Evolutionary conservation across 2,113 vertebrate genomes (phyloP).

Genomic region (Pelecanus crispus): DNA sequence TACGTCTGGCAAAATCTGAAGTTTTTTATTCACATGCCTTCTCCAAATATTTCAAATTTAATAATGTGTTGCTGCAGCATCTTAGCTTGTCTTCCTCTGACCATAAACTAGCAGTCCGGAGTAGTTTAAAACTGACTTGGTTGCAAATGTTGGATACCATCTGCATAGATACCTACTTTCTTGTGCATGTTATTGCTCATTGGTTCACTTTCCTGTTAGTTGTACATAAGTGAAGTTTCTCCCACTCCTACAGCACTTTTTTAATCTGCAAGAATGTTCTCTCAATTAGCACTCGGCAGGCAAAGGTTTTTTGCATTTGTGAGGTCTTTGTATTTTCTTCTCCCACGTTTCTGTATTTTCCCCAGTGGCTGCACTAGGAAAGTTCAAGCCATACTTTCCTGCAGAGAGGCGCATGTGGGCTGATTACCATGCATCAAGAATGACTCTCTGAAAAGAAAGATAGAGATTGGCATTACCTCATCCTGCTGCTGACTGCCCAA

Average conservation of each 20-base stretch:
- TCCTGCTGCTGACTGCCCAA: neutral
- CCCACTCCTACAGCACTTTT: neutral
- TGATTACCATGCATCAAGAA: neutral
- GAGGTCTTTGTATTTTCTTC: slow-evolving; percentile 15
- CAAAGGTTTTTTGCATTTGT: slow-evolving; percentile 3
- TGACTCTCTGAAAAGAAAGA: neutral
- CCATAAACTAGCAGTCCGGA: neutral
- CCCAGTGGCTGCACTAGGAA: neutral
- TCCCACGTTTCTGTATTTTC: neutral
- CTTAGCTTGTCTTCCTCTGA: neutral
- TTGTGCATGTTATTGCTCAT: neutral
- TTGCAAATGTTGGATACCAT: neutral
- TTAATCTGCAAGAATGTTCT: neutral
- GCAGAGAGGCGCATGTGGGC: neutral
- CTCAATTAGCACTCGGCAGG: neutral
- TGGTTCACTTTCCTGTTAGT: neutral
- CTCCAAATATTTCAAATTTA: neutral
- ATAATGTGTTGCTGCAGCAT: neutral
- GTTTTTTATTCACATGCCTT: neutral
- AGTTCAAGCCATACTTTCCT: neutral
- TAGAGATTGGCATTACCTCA: neutral
- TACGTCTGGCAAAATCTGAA: neutral
- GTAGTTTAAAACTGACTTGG: neutral
- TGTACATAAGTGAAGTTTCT: neutral
- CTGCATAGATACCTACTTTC: neutral